phyloP scores from a whole-genome alignment of 2,797 vertebrate genomes.

The Jordanella pulchra region DNA sequence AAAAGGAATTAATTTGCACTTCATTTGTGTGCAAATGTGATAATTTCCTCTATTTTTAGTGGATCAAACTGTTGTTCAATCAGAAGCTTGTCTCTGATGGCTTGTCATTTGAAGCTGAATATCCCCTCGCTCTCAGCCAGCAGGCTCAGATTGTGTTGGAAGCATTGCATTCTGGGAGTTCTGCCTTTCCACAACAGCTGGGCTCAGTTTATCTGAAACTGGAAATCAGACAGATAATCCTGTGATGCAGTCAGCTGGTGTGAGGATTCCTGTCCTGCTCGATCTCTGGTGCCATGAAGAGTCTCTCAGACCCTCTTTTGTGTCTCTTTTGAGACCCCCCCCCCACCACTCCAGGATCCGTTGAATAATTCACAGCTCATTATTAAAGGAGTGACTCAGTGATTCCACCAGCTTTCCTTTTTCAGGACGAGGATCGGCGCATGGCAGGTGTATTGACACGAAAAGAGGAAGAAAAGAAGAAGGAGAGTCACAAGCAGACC shows the following conservation, averaged over 20 bases:
- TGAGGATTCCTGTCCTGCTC: conserved; percentile 41
- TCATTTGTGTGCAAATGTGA: conserved; percentile 3
- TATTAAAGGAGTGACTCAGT: conserved; percentile 67
- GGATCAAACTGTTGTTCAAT: conserved; percentile 38
- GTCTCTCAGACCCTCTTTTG: conserved; percentile 25
- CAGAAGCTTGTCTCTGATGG: conserved; percentile 17
- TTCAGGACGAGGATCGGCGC: conserved; percentile 97
- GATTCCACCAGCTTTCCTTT: conserved; percentile 60
- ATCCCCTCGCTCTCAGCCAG: conserved; percentile 44
- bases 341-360: conserved; percentile 12
- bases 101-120: conserved; percentile 46
- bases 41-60: conserved; percentile 1
- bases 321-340: conserved; percentile 48
- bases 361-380: conserved; percentile 62
- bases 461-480: conserved; percentile 97
- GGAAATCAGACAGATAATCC: conserved; percentile 75
- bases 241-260: conserved; percentile 58
- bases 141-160: conserved; percentile 60
- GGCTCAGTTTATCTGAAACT: conserved; percentile 61
- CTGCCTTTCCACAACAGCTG: conserved; percentile 74
- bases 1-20: neutral
- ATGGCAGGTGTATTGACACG: conserved; percentile 90
- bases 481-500: conserved; percentile 92
- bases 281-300: conserved; percentile 27
- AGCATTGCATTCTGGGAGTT: conserved; percentile 78